Percentiles rank a stretch among this genome's conserved stretches.
phyloP scores from a whole-genome alignment of 2,888 invertebrate genomes.

The Agrochola litura region DNA sequence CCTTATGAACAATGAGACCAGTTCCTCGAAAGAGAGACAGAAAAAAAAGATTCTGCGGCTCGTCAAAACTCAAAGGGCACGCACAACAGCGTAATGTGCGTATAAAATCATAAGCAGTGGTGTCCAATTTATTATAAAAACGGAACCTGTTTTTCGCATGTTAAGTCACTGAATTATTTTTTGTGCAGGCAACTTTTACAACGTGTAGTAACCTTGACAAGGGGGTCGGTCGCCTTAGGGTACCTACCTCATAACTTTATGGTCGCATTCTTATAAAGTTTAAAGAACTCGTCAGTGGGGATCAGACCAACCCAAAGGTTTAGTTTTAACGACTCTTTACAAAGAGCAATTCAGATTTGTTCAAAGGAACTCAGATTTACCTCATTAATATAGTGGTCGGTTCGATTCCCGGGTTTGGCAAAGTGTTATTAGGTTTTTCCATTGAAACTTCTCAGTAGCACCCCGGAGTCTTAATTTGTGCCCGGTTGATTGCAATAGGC shows the following conservation, averaged over 20 bases:
- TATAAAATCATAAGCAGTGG: constrained; percentile 29
- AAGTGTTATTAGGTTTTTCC: too few relatives aligned
- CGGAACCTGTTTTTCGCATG: constrained; percentile 37
- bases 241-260: not conserved
- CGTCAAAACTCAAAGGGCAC: constrained; percentile 13
- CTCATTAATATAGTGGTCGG: too few relatives aligned
- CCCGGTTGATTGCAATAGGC: too few relatives aligned
- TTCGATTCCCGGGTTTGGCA: too few relatives aligned
- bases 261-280: not conserved
- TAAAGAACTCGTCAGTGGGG: not conserved
- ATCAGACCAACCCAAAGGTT: not conserved
- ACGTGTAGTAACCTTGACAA: constrained; percentile 29
- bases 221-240: not conserved
- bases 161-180: constrained; percentile 34
- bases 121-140: constrained; percentile 26
- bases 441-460: too few relatives aligned
- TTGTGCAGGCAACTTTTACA: constrained; percentile 28
- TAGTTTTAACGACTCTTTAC: not conserved
- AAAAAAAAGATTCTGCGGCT: not conserved
- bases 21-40: not conserved
- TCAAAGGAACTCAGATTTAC: too few relatives aligned
- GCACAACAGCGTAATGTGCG: constrained; percentile 2
- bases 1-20: constrained; percentile 15
- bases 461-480: too few relatives aligned
- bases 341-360: too few relatives aligned